Evolutionary conservation across 2,888 invertebrate genomes (phyloP), one percentile per base, ranked within the genome.

Genomic region (Saturnia pavonia): DNA sequence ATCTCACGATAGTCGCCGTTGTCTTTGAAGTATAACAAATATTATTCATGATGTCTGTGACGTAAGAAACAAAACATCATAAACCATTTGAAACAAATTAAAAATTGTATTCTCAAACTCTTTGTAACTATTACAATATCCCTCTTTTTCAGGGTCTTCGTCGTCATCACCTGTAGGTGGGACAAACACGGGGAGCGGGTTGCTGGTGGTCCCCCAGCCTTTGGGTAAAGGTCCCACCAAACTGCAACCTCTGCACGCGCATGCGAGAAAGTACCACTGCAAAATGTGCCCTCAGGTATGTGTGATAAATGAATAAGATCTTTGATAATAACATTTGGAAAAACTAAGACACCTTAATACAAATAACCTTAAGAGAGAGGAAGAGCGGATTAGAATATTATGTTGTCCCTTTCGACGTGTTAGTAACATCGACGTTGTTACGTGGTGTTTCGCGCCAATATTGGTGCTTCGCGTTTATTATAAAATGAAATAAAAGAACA

Each of bases 251-350:
- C 76, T 94, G 14, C 92, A 92, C 27, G 91, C 93, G 0, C 94
- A 94, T 76, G 91, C 94, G 70, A 85, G 98, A 87, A 98, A 98
- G 93, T 98, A 98, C 93, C 98, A 98, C 90, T 98, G 98, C 96
- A 98, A 98, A 94, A 98, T 98, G 98, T 98, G 98, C 88, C 98
- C 98, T 77, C 98, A 99, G 98, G 98, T 99, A 93, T 94, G 97
- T 93, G 45, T 3, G 57, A 27, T 51, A 22, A 19, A 54, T 22
- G 11, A 1, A 1, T 43, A 43, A 48, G 19, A n/a, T 7, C 7
- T 48, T 48, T 19, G 19, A 48, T 6, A 48, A 48, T 48, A 48
- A 48, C 19, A 48, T 48, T 48, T n/a, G 16, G 1, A 19, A 19
- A 19, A 48, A 19, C 0, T 19, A 19, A 19, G 45, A 6, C 16